These are phyloP conservation scores for Hemiprocne comata DNA, from an alignment of 2,113 vertebrate genomes.

Conservation along the genomic window DNA sequence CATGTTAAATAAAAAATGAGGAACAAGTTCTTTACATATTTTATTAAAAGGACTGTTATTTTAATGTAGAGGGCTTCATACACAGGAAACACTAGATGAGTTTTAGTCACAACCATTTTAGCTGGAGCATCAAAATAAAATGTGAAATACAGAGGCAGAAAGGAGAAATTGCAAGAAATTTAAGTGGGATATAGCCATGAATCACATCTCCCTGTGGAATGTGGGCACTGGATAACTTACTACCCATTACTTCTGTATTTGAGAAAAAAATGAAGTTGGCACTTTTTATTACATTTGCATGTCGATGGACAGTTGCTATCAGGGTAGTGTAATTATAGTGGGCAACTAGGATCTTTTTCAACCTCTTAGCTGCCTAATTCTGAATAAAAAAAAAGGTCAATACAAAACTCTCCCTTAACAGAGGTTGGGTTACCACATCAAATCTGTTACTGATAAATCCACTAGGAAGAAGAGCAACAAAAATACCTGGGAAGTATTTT, in stretches of 20 bases:
- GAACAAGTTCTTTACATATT: not conserved
- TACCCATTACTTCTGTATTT: not conserved
- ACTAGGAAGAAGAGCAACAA: not conserved
- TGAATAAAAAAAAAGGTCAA: not conserved
- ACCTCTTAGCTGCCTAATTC: not conserved
- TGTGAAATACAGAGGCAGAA: not conserved
- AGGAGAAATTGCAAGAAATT: not conserved
- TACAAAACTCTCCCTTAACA: not conserved
- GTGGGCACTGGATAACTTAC: not conserved
- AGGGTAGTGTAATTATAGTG: not conserved
- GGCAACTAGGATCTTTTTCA: not conserved
- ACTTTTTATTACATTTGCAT: not conserved
- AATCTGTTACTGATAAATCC: not conserved
- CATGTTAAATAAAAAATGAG: not conserved
- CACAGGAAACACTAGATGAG: not conserved
- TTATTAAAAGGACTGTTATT: not conserved
- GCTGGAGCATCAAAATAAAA: not conserved
- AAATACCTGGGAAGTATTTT: not conserved
- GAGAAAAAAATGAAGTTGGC: not conserved
- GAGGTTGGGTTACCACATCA: not conserved
- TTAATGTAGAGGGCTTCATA: not conserved
- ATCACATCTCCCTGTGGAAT: not conserved
- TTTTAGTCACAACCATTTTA: not conserved
- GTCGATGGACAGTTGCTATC: not conserved
- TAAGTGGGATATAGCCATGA: not conserved